Conservation (phyloP, 2,888 invertebrate species). For the Papilio gigon region DNA sequence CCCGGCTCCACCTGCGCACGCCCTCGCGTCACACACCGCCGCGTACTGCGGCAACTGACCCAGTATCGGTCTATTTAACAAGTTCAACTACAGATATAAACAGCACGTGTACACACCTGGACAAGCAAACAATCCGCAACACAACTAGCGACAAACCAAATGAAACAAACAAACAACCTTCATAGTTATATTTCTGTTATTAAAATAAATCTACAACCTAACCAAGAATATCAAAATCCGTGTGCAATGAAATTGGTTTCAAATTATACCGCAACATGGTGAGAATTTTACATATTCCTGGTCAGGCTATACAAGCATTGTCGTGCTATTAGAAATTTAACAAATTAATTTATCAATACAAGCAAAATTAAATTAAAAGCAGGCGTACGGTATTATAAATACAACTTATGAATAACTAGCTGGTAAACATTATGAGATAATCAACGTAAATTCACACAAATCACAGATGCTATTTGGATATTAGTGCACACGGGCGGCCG, state of each 20-base stretch:
- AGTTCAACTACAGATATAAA: conserved; percentile 6
- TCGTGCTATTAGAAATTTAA: neutral
- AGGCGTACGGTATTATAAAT: neutral
- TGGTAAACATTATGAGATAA: neutral
- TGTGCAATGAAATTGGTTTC: no score
- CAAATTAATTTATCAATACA: neutral
- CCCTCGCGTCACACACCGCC: neutral
- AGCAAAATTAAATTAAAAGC: neutral
- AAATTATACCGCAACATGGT: no score
- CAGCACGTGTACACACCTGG: conserved; percentile 24
- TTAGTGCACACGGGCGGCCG: neutral
- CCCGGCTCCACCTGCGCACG: conserved; percentile 87
- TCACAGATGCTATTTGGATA: conserved; percentile 3
- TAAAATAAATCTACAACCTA: no score
- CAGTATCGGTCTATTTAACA: neutral
- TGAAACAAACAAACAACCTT: conserved; percentile 35
- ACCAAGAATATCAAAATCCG: no score
- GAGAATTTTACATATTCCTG: no score
- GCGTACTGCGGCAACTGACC: no score
- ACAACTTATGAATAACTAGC: neutral
- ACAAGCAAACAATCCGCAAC: conserved; percentile 24
- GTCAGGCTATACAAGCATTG: neutral
- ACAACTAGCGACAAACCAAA: conserved; percentile 25
- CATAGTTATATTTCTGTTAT: conserved; percentile 30
- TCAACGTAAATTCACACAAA: neutral